Percentiles rank a stretch among this genome's conserved stretches.
Evolutionary conservation across 2,888 invertebrate species (phyloP).

Genomic region (Papilio elwesi): DNA sequence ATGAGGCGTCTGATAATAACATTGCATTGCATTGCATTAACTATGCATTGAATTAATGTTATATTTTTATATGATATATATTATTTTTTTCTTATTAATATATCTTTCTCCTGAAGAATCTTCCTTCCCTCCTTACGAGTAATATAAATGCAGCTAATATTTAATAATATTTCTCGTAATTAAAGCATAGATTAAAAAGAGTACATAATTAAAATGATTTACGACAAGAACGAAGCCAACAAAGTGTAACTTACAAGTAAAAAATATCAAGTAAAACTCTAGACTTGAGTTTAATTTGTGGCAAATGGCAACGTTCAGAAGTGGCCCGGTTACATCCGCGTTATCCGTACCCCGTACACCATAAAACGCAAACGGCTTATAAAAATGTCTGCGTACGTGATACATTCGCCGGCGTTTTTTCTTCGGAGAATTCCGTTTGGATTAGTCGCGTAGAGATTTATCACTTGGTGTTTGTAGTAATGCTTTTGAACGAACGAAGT

Average conservation of each 20-base stretch:
- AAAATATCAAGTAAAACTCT: not conserved
- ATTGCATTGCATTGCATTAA: no score
- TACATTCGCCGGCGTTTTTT: conserved; percentile 54
- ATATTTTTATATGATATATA: no score
- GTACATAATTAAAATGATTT: not conserved
- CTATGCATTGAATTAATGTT: no score
- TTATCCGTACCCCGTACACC: conserved; percentile 46
- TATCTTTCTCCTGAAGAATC: not conserved
- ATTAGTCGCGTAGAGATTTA: conserved; percentile 67
- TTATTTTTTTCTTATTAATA: not conserved
- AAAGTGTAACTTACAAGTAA: conserved; percentile 1
- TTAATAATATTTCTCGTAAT: not conserved
- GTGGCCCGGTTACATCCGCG: conserved; percentile 11
- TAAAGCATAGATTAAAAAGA: not conserved
- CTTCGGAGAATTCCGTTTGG: conserved; percentile 57
- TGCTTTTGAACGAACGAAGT: conserved; percentile 38
- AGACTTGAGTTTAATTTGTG: not conserved
- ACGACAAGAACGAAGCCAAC: conserved; percentile 2
- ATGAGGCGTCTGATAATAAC: no score
- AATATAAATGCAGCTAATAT: not conserved
- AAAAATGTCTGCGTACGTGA: conserved; percentile 63
- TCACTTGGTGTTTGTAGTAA: conserved; percentile 50
- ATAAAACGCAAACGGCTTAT: conserved; percentile 63
- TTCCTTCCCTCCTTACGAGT: no score
- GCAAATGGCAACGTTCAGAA: conserved; percentile 1